phyloP scores from a whole-genome alignment of 2,888 invertebrate genomes.

The Mongoloraphidia duomilia region DNA sequence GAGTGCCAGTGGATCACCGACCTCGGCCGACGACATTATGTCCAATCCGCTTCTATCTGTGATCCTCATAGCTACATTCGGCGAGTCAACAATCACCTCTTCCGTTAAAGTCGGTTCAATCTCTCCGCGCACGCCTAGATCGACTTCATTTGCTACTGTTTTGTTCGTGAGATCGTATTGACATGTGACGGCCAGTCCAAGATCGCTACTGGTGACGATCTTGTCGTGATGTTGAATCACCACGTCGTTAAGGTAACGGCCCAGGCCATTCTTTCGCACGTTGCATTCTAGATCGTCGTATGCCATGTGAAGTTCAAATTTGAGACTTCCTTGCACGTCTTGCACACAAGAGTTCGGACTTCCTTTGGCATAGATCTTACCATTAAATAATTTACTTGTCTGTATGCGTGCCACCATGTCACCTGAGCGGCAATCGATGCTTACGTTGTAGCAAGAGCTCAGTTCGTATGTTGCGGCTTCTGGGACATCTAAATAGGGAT shows the following conservation, averaged over 20 bases:
- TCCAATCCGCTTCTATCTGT: constrained; percentile 73
- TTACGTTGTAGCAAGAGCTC: constrained; percentile 87
- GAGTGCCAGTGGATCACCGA: constrained; percentile 81
- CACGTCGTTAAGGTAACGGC: constrained; percentile 80
- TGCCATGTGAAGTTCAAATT: constrained; percentile 83
- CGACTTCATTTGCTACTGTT: constrained; percentile 84
- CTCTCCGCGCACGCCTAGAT: constrained; percentile 78
- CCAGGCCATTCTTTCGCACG: constrained; percentile 76
- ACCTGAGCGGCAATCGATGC: constrained; percentile 80
- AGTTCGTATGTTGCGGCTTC: constrained; percentile 86
- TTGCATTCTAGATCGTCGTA: constrained; percentile 88
- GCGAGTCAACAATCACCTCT: constrained; percentile 85
- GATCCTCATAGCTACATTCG: constrained; percentile 88
- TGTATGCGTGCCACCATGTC: constrained; percentile 89
- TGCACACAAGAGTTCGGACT: constrained; percentile 85
- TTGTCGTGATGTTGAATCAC: constrained; percentile 93
- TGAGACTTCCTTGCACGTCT: constrained; percentile 74
- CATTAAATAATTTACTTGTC: constrained; percentile 83
- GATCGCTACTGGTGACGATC: constrained; percentile 86
- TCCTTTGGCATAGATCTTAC: constrained; percentile 89
- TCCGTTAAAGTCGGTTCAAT: constrained; percentile 75
- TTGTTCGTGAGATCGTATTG: constrained; percentile 90
- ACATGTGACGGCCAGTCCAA: constrained; percentile 84
- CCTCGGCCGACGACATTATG: constrained; percentile 75
- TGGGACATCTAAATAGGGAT: constrained; percentile 79